A percentile compares a stretch with the other conserved stretches of the same genome.
phyloP scores from a whole-genome alignment of 30 jellyfish, hydroid and myxozoan species.

The Aurelia aurita region DNA sequence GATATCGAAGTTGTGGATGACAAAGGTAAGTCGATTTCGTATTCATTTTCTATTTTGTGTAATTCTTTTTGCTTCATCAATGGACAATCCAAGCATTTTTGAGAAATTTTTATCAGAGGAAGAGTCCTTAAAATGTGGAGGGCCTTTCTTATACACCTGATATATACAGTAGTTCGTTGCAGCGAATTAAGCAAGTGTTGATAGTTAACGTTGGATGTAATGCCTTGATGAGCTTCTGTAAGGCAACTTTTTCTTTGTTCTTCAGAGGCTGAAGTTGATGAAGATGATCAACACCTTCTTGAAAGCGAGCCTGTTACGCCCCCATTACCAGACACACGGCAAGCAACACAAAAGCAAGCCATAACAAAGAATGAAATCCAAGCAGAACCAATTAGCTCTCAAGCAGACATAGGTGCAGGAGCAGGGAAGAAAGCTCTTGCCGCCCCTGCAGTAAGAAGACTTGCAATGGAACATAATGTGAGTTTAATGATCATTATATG shows the following conservation, averaged over 20 bases:
- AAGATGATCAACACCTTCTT: conserved; percentile 53
- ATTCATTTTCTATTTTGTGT: not conserved
- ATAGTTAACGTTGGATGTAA: not conserved
- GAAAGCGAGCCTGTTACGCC: conserved; percentile 68
- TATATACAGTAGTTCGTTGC: too few relatives aligned
- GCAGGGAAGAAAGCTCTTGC: conserved; percentile 55
- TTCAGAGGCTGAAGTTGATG: conserved; percentile 52
- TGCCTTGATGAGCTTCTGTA: not conserved
- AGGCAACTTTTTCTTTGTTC: not conserved
- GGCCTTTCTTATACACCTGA: too few relatives aligned
- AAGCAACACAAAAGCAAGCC: conserved; percentile 1
- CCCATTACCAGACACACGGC: conserved; percentile 62
- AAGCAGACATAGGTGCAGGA: not conserved
- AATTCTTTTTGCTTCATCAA: not conserved
- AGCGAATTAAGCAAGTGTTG: not conserved
- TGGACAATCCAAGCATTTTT: too few relatives aligned
- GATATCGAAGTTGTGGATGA: conserved; percentile 88
- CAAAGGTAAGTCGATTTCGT: conserved; percentile 5
- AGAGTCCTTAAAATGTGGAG: too few relatives aligned
- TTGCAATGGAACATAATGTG: conserved; percentile 95
- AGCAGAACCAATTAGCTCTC: conserved; percentile 2
- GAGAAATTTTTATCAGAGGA: too few relatives aligned
- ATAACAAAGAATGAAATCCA: not conserved
- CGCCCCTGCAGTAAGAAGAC: conserved; percentile 95
- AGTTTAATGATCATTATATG: too few relatives aligned